phyloP scores from a whole-genome alignment of 2,888 invertebrate species.

The Drosophila vallismaia region DNA sequence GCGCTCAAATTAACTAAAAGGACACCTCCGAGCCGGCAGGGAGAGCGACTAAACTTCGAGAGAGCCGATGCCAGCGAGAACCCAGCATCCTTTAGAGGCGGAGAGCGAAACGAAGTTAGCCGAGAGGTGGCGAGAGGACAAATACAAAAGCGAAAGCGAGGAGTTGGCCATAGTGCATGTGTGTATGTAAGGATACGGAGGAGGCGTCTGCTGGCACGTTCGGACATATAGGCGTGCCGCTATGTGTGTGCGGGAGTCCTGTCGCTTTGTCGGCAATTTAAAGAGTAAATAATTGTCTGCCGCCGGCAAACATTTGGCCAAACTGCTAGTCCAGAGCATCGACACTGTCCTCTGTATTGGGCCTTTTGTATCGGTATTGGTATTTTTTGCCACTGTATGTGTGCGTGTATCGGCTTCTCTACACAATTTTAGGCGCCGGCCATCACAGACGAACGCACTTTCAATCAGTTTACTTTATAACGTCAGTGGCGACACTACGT shows the following conservation, averaged over 20 bases:
- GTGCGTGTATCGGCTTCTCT: slow-evolving; percentile 50
- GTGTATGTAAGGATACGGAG: slow-evolving; percentile 13
- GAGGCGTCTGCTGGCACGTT: background rate
- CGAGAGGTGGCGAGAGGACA: slow-evolving; percentile 44
- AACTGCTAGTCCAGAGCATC: slow-evolving; percentile 40
- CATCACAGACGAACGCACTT: slow-evolving; percentile 65
- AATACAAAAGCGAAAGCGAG: slow-evolving; percentile 77
- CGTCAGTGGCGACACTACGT: slow-evolving; percentile 73
- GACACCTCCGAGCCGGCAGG: slow-evolving; percentile 15
- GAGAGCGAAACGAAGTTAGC: slow-evolving; percentile 42
- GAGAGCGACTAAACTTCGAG: background rate
- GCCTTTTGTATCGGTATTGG: slow-evolving; percentile 9
- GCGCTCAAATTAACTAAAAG: slow-evolving; percentile 57
- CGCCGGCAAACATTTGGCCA: slow-evolving; percentile 56
- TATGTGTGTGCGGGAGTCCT: slow-evolving; percentile 23
- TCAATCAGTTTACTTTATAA: slow-evolving; percentile 75
- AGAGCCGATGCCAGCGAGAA: slow-evolving; percentile 21
- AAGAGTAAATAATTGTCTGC: slow-evolving; percentile 62
- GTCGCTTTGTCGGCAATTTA: slow-evolving; percentile 59
- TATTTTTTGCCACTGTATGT: slow-evolving; percentile 10
- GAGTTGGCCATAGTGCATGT: slow-evolving; percentile 44
- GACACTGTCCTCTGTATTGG: slow-evolving; percentile 13
- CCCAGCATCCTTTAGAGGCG: slow-evolving; percentile 21
- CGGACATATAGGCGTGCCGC: slow-evolving; percentile 7
- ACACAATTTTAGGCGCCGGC: slow-evolving; percentile 73